phyloP scores from a whole-genome alignment of 2,888 invertebrate species.

The Crossocerus cetratus region DNA sequence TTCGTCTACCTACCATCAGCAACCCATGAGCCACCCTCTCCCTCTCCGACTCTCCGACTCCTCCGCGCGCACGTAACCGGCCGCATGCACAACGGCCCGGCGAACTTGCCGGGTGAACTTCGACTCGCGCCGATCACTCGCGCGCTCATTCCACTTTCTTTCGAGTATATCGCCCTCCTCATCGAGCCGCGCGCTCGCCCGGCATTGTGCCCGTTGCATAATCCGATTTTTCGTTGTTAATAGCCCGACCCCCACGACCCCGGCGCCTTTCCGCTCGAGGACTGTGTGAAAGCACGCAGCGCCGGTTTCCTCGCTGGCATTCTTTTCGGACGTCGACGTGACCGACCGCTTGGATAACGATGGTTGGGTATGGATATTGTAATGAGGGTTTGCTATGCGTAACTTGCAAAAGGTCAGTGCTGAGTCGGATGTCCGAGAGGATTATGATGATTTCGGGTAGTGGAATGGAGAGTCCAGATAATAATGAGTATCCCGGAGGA shows the following conservation, averaged over 20 bases:
- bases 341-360: too few relatives aligned
- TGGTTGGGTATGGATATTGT: too few relatives aligned
- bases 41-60: neutral
- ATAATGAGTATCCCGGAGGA: slow-evolving; percentile 57
- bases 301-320: neutral
- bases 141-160: slow-evolving; percentile 45
- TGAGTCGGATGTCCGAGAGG: too few relatives aligned
- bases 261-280: slow-evolving; percentile 27
- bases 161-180: slow-evolving; percentile 38
- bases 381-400: too few relatives aligned
- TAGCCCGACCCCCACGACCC: slow-evolving; percentile 49
- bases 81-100: too few relatives aligned
- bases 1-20: slow-evolving; percentile 2
- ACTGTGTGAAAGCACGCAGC: slow-evolving; percentile 31
- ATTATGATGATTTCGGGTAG: too few relatives aligned
- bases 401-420: too few relatives aligned
- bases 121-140: too few relatives aligned
- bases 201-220: slow-evolving; percentile 53
- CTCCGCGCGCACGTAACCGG: neutral
- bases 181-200: slow-evolving; percentile 37
- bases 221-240: slow-evolving; percentile 54
- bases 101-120: too few relatives aligned
- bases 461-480: slow-evolving; percentile 19
- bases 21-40: neutral
- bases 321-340: slow-evolving; percentile 24